Evolutionary conservation across 2,888 invertebrate species (phyloP).

Genomic region (Ptychoptera contaminata): DNA sequence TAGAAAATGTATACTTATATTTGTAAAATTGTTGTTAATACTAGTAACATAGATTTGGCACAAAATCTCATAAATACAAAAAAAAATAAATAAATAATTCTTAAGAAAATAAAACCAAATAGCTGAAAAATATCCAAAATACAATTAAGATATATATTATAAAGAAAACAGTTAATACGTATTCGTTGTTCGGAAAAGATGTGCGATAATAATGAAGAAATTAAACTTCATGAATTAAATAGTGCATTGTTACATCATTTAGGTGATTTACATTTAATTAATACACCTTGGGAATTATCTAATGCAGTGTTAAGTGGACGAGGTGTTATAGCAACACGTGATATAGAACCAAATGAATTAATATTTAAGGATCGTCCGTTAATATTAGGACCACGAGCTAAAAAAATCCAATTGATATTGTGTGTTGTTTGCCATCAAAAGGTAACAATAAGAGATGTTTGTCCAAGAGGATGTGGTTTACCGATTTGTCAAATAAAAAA

Average conservation of each 20-base stretch:
- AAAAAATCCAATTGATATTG: constrained; percentile 35
- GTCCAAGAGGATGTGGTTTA: constrained; percentile 47
- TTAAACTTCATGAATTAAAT: neutral
- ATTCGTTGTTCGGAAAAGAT: too few species aligned
- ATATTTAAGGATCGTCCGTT: constrained; percentile 56
- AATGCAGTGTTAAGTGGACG: constrained; percentile 49
- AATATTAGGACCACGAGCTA: constrained; percentile 49
- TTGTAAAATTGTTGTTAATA: too few species aligned
- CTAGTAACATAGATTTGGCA: too few species aligned
- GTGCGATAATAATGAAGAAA: too few species aligned
- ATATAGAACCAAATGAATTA: constrained; percentile 49
- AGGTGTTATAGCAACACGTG: constrained; percentile 51
- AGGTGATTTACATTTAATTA: neutral
- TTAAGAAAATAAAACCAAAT: too few species aligned
- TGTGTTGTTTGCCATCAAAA: constrained; percentile 49
- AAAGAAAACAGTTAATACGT: too few species aligned
- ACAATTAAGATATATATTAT: too few species aligned
- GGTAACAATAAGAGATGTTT: constrained; percentile 30
- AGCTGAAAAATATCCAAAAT: too few species aligned
- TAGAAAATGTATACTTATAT: too few species aligned
- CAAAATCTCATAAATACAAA: too few species aligned
- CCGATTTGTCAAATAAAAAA: constrained; percentile 53
- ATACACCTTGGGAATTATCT: constrained; percentile 39
- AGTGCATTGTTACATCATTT: constrained; percentile 1
- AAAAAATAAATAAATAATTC: too few species aligned